phyloP scores from a whole-genome alignment of 37 sponge, comb jelly and placozoan species.

The Beroe forskalii region DNA sequence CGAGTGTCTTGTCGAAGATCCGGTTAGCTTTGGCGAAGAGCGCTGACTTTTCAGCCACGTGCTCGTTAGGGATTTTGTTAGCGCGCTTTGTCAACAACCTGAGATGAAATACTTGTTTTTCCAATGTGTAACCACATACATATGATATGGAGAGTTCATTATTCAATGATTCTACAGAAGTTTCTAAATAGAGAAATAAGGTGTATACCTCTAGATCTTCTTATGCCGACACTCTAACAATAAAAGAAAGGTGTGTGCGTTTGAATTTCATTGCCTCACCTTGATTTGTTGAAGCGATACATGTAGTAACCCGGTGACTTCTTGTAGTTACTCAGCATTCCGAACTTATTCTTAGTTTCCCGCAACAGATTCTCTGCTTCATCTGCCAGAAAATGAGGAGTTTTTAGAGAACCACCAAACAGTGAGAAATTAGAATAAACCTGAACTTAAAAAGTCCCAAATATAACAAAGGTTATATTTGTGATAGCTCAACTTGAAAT shows the following conservation, averaged over 20 bases:
- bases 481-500: no score
- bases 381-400: background rate
- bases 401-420: no score
- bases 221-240: no score
- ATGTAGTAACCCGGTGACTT: slow-evolving; percentile 37
- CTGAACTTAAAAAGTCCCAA: no score
- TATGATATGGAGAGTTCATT: no score
- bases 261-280: no score
- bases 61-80: background rate
- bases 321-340: background rate
- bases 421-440: no score
- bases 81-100: slow-evolving; percentile 50
- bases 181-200: no score
- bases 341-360: slow-evolving; percentile 3
- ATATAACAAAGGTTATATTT: no score
- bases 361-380: background rate
- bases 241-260: no score
- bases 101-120: background rate
- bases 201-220: no score
- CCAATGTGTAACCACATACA: background rate
- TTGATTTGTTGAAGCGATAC: slow-evolving; percentile 42
- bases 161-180: no score
- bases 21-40: background rate
- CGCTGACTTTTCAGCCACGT: background rate
- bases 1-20: background rate